Conservation (phyloP, 2,797 vertebrate species). For the Myioborus miniatus region DNA sequence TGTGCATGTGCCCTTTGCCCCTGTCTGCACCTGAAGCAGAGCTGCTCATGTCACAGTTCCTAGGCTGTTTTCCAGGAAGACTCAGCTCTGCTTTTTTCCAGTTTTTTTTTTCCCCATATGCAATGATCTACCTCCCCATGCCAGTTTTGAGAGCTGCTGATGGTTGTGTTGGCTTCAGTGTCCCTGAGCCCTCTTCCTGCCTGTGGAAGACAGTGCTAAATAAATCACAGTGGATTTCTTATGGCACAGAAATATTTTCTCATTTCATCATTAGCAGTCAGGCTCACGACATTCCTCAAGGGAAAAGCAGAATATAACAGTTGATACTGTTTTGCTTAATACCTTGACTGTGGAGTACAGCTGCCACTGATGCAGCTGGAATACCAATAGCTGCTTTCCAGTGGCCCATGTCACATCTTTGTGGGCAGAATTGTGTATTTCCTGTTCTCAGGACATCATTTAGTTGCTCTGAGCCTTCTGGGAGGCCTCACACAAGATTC, state of each 20-base stretch:
- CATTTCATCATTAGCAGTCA: background rate
- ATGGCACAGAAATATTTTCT: background rate
- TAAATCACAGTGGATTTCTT: background rate
- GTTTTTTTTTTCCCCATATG: background rate
- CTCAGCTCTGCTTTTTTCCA: background rate
- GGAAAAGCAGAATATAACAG: background rate
- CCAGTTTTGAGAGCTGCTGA: background rate
- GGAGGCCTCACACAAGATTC: background rate
- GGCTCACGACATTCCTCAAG: background rate
- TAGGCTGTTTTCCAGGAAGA: background rate
- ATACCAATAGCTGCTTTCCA: background rate
- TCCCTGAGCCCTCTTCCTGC: background rate
- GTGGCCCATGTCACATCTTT: background rate
- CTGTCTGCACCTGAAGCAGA: background rate
- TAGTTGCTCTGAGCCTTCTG: background rate
- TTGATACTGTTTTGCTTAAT: background rate
- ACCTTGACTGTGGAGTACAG: background rate
- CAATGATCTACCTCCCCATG: fast-evolving
- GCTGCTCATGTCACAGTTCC: background rate
- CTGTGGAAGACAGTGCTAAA: background rate
- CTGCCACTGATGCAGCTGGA: background rate
- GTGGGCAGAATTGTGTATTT: background rate
- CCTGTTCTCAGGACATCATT: background rate
- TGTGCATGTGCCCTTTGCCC: background rate
- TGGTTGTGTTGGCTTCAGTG: background rate